Conservation (phyloP, 2,113 vertebrate genomes). For the Grus americana region DNA sequence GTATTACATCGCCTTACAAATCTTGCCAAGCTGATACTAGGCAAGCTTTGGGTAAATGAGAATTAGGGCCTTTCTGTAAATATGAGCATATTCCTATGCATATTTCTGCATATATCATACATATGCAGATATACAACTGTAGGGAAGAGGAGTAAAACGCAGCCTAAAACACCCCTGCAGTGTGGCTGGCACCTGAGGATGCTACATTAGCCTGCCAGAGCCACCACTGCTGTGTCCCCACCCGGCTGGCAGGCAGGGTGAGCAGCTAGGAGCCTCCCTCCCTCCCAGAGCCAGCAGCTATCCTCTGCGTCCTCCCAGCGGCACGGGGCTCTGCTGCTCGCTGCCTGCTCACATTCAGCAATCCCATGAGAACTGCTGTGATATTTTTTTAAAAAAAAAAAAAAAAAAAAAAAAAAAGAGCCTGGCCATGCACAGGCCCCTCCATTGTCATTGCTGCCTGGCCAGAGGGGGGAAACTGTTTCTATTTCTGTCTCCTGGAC, state of each 20-base stretch:
- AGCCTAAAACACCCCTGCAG: not conserved
- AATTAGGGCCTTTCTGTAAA: not conserved
- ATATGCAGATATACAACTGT: not conserved
- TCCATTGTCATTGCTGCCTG: not conserved
- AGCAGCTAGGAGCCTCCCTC: not conserved
- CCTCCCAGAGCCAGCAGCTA: not conserved
- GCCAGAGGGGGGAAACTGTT: not conserved
- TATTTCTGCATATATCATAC: not conserved
- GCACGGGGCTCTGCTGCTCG: not conserved
- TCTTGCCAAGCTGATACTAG: not conserved
- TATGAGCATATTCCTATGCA: accelerated
- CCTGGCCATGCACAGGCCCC: not conserved
- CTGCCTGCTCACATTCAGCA: not conserved
- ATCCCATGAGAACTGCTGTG: not conserved
- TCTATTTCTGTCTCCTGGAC: conserved; percentile 35
- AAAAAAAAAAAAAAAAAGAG: not conserved
- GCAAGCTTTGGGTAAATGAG: not conserved
- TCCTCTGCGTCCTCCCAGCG: not conserved
- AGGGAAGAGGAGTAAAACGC: not conserved
- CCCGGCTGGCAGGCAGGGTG: not conserved
- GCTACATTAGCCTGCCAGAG: not conserved
- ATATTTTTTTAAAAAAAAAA: not conserved
- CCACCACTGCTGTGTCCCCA: accelerated
- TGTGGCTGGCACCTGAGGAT: not conserved
- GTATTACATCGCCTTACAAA: not conserved